Evolutionary conservation across 2,113 vertebrate genomes (phyloP), one percentile per base, ranked within the genome.

Genomic region (Brachypodius melanocephalos): DNA sequence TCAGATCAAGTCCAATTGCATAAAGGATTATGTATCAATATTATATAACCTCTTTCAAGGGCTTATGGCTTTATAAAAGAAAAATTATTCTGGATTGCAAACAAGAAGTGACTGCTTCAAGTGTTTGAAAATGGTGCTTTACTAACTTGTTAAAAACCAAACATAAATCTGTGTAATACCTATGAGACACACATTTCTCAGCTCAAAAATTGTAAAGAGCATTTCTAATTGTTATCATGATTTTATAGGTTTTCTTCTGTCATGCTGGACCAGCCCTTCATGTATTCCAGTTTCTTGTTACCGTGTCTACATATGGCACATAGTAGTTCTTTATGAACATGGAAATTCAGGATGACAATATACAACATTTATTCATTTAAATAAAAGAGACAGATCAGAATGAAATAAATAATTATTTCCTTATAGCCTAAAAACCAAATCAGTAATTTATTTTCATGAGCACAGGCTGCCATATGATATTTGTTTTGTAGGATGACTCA

Each of bases 221-320:
- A 51, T 66, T 96, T 42, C 29, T 85, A 71, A 67, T 48, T 77
- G 52, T 8, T 17, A 22, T 46, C 62, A 59, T 55, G 84, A 95
- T 93, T 87, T 79, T 91, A 72, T 28, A 92, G 65, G 31, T 87
- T 93, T 97, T 93, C 42, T 85, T 91, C 91, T 93, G 51, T 94
- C 76, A 61, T 93, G 62, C 22, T 84, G 82, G 85, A 92, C n/a
- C 55, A 90, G 62, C 51, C 90, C 32, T 84, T 95, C 82, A 73
- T 65, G 69, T 92, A 93, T 94, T 94, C 91, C 91, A 46, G 28
- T 91, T 96, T 73, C 85, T 79, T 86, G 26, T 85, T 85, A 58
- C 5, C 58, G 7, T 49, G 59, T 45, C 65, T 92, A 49, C 40
- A 51, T 43, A 40, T 58, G 42, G 17, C 69, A 94, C 0, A 0